Evolutionary conservation across 1,140 invertebrate genomes (phyloP).

Genomic region (Carcinoscorpius rotundicauda): DNA sequence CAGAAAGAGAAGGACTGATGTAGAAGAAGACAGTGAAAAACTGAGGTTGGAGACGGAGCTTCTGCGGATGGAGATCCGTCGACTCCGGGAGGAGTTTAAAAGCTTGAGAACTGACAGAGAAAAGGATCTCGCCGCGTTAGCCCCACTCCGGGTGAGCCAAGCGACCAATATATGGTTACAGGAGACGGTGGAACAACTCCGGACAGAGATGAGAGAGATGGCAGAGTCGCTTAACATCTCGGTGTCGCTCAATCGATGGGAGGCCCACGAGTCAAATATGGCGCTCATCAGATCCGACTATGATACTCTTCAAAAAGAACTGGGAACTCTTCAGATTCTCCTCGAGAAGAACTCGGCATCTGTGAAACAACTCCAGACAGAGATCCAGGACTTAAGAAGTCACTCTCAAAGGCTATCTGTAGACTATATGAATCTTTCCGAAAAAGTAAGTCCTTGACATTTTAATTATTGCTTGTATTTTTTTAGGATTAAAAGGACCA

Average conservation of each 20-base stretch:
- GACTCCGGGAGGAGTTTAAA: neutral
- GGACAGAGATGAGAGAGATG: conserved; percentile 16
- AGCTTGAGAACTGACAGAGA: too few relatives aligned
- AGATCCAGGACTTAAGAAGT: conserved; percentile 13
- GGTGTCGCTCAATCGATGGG: conserved; percentile 10
- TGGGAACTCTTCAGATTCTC: conserved; percentile 7
- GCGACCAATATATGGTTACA: conserved; percentile 17
- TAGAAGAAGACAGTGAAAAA: neutral
- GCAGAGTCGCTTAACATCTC: conserved; percentile 14
- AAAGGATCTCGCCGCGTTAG: too few relatives aligned
- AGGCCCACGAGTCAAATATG: conserved; percentile 5
- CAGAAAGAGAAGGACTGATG: neutral
- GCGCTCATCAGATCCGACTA: conserved; percentile 11
- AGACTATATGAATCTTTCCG: conserved; percentile 1
- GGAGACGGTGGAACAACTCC: conserved; percentile 10
- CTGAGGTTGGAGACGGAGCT: conserved; percentile 5
- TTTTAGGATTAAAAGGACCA: too few relatives aligned
- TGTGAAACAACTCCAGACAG: conserved; percentile 6
- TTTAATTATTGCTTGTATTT: neutral
- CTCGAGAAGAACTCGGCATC: conserved; percentile 10
- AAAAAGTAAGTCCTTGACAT: conserved; percentile 9
- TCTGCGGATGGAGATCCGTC: neutral
- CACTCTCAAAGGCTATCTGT: conserved; percentile 8
- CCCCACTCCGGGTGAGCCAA: neutral
- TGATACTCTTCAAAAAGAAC: conserved; percentile 4